Percentiles rank a stretch among this genome's conserved stretches.
Evolutionary conservation across 2,888 invertebrate genomes (phyloP).

Genomic region (Drosophila mercatorum): DNA sequence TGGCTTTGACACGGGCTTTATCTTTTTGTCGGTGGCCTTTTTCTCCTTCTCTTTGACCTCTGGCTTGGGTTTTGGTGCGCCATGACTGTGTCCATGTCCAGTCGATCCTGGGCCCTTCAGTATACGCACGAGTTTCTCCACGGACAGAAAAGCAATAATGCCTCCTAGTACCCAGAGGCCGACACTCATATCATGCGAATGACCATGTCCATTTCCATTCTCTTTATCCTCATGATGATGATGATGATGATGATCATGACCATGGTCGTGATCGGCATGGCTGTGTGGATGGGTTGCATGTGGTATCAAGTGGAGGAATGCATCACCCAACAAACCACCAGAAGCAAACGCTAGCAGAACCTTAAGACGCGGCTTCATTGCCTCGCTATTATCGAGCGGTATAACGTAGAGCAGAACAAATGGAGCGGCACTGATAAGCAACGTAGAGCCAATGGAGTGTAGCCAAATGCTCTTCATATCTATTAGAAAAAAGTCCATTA

Average conservation of each 20-base stretch:
- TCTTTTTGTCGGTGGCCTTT: slow-evolving; percentile 67
- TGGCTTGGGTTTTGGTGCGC: slow-evolving; percentile 56
- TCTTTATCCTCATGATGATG: slow-evolving; percentile 85
- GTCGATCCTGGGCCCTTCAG: slow-evolving; percentile 94
- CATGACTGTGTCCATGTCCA: slow-evolving; percentile 81
- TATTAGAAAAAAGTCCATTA: slow-evolving; percentile 37
- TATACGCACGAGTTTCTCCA: slow-evolving; percentile 96
- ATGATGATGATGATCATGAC: slow-evolving; percentile 82
- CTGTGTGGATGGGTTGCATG: slow-evolving; percentile 91
- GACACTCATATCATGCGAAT: slow-evolving; percentile 93
- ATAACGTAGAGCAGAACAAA: slow-evolving; percentile 96
- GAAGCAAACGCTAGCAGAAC: slow-evolving; percentile 96
- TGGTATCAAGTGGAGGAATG: slow-evolving; percentile 99
- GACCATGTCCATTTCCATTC: slow-evolving; percentile 84
- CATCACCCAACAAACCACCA: slow-evolving; percentile 98
- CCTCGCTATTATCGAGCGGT: slow-evolving; percentile 93
- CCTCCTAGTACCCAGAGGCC: slow-evolving; percentile 98
- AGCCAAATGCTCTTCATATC: slow-evolving; percentile 87
- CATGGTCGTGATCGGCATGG: slow-evolving; percentile 77
- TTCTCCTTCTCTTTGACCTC: slow-evolving; percentile 41
- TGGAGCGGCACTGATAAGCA: slow-evolving; percentile 97
- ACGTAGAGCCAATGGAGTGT: slow-evolving; percentile 94
- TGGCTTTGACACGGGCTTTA: slow-evolving; percentile 77
- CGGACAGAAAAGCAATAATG: slow-evolving; percentile 95
- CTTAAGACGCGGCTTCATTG: slow-evolving; percentile 94